phyloP scores from a whole-genome alignment of 2,888 invertebrate genomes.

The Gastrophysa polygoni region DNA sequence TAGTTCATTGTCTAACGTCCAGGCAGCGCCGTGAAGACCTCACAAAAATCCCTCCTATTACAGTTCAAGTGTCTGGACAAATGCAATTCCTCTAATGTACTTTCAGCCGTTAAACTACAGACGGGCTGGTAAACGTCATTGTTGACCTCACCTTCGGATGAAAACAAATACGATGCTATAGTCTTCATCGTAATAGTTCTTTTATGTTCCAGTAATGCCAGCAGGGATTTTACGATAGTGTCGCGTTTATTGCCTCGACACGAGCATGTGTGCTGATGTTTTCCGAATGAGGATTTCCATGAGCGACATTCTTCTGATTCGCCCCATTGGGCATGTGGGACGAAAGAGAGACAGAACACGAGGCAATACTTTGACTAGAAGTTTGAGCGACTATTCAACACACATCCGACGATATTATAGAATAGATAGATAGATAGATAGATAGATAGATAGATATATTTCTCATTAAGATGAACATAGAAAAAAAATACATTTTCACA shows the following conservation, averaged over 20 bases:
- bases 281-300: neutral
- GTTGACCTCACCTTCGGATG: neutral
- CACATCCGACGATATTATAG: too few species aligned
- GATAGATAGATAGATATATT: too few species aligned
- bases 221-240: conserved; percentile 11
- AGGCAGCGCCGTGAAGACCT: too few species aligned
- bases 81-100: neutral
- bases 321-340: neutral
- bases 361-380: too few species aligned
- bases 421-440: too few species aligned
- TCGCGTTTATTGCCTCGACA: neutral
- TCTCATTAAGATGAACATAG: too few species aligned
- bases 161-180: conserved; percentile 11
- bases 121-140: neutral
- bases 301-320: neutral
- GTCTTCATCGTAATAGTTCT: conserved; percentile 13
- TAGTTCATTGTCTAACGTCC: too few species aligned
- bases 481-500: too few species aligned
- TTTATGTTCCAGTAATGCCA: conserved; percentile 11
- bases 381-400: too few species aligned
- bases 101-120: neutral
- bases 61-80: neutral
- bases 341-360: neutral
- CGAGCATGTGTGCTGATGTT: neutral
- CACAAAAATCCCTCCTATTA: neutral